Evolutionary conservation across 2,888 invertebrate genomes (phyloP).

Genomic region (Anticlea derivata): DNA sequence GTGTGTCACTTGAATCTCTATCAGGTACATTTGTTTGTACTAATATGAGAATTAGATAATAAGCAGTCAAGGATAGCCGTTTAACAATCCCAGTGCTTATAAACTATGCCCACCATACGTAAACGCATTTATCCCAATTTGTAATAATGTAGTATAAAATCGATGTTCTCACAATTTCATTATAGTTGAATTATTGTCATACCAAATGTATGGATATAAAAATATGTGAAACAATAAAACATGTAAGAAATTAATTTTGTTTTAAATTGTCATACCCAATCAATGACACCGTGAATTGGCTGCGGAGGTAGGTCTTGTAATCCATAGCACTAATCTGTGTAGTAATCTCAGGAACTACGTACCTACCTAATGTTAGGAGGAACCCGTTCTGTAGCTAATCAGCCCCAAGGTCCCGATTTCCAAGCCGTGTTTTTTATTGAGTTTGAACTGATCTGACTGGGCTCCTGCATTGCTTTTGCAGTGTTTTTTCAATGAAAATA

Average conservation of each 20-base stretch:
- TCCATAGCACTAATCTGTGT: too few relatives aligned
- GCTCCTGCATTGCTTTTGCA: too few relatives aligned
- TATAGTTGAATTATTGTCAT: conserved; percentile 27
- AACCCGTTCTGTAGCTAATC: too few relatives aligned
- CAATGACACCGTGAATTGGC: too few relatives aligned
- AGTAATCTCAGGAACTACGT: too few relatives aligned
- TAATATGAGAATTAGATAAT: conserved; percentile 8
- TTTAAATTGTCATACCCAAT: not conserved
- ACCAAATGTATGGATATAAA: conserved; percentile 33
- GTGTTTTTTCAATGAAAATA: too few relatives aligned
- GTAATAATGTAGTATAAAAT: conserved; percentile 13
- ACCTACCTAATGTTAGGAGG: too few relatives aligned
- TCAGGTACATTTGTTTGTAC: conserved; percentile 13
- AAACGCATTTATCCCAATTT: conserved; percentile 16
- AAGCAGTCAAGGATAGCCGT: conserved; percentile 24
- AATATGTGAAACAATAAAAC: conserved; percentile 34
- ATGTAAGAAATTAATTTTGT: conserved; percentile 16
- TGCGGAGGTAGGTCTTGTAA: too few relatives aligned
- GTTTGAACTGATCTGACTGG: too few relatives aligned
- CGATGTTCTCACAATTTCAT: conserved; percentile 22
- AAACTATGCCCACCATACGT: conserved; percentile 12
- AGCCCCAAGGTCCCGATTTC: too few relatives aligned
- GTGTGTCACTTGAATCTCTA: conserved; percentile 18
- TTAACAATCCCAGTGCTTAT: conserved; percentile 14
- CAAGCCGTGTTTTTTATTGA: too few relatives aligned